Conservation (phyloP, 1,140 invertebrate genomes). For the Meloidogyne exigua region DNA sequence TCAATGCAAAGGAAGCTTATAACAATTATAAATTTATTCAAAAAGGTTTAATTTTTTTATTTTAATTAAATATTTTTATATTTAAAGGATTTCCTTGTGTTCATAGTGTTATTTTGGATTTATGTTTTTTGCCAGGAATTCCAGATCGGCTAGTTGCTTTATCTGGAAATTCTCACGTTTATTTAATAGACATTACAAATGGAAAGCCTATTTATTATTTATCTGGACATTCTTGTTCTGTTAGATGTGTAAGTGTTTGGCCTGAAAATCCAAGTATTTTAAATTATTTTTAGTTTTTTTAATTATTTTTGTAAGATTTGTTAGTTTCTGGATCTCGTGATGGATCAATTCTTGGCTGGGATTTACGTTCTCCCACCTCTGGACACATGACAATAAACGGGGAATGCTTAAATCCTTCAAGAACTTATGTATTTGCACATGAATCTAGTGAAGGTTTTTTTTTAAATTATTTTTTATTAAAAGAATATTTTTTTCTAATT, state of each 20-base stretch:
- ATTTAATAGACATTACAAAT: constrained; percentile 32
- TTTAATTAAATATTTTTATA: constrained; percentile 18
- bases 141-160: constrained; percentile 24
- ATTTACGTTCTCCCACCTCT: constrained; percentile 16
- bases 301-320: constrained; percentile 22
- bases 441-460: not conserved
- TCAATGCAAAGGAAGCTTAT: constrained; percentile 10
- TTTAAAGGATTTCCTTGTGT: constrained; percentile 22
- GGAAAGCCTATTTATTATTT: constrained; percentile 14
- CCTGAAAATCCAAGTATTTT: constrained; percentile 27
- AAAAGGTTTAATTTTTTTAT: constrained; percentile 16
- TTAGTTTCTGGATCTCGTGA: constrained; percentile 37
- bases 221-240: constrained; percentile 25
- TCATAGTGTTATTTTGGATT: constrained; percentile 33
- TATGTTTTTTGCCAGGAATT: constrained; percentile 30
- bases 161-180: constrained; percentile 19
- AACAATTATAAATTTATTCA: constrained; percentile 21
- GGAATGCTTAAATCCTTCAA: not conserved
- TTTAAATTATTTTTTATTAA: too few relatives aligned
- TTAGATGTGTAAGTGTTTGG: constrained; percentile 16
- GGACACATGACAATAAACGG: not conserved
- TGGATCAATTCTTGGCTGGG: constrained; percentile 35
- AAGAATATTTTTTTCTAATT: too few relatives aligned
- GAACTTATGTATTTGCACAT: constrained; percentile 11
- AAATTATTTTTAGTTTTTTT: not conserved